Percentiles rank a stretch among this genome's conserved stretches.
Evolutionary conservation across 2,888 invertebrate genomes (phyloP).

Genomic region (Apomyelois bistriatella): DNA sequence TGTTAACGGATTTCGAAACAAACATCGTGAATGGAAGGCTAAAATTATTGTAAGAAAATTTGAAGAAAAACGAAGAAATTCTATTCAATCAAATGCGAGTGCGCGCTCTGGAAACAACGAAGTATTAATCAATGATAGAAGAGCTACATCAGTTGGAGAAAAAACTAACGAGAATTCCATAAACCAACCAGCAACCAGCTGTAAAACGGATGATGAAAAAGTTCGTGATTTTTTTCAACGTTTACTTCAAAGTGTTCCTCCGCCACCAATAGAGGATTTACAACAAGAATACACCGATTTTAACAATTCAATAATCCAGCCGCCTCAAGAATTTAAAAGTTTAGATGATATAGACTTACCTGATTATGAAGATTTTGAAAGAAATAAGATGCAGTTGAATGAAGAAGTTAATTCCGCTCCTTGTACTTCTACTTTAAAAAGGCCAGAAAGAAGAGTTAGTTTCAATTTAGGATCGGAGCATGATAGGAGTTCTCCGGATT

Average conservation of each 20-base stretch:
- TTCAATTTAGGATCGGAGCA: conserved; percentile 39
- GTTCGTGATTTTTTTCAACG: conserved; percentile 53
- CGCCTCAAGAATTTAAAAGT: conserved; percentile 28
- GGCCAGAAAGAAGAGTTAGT: conserved; percentile 41
- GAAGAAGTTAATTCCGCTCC: conserved; percentile 31
- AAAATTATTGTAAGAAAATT: conserved; percentile 53
- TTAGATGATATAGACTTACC: conserved; percentile 51
- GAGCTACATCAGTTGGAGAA: conserved; percentile 35
- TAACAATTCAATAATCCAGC: conserved; percentile 28
- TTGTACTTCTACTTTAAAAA: conserved; percentile 57
- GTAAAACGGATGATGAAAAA: conserved; percentile 41
- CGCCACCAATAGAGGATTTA: conserved; percentile 52
- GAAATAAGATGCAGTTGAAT: conserved; percentile 37
- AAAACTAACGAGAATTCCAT: conserved; percentile 17
- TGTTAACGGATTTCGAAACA: conserved; percentile 53
- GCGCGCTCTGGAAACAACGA: conserved; percentile 32
- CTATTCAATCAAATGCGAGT: conserved; percentile 36
- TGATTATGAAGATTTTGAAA: conserved; percentile 57
- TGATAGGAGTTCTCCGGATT: conserved; percentile 41
- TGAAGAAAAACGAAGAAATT: conserved; percentile 43
- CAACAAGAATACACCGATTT: conserved; percentile 17
- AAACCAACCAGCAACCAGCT: conserved; percentile 8
- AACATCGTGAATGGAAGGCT: conserved; percentile 61
- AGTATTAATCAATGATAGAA: conserved; percentile 35
- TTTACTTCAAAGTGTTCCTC: conserved; percentile 54